Conservation (phyloP, 2,888 invertebrate species). For the Helobdella robusta region DNA sequence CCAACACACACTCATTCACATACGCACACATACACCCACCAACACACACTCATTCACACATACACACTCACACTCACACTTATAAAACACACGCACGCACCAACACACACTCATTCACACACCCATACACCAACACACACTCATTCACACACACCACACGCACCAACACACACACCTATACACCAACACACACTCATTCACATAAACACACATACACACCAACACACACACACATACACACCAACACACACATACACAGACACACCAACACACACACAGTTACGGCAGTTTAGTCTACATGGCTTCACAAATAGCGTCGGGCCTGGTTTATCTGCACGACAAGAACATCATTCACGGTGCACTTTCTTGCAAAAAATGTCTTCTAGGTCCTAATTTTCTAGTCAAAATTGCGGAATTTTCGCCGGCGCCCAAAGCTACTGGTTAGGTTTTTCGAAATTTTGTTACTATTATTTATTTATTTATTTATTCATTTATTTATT, state of each 20-base stretch:
- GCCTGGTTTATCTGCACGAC: slow-evolving; percentile 1
- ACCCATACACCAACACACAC: background rate
- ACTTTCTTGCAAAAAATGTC: background rate
- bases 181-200: background rate
- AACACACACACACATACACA: slow-evolving; percentile 1
- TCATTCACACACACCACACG: background rate
- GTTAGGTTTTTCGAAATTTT: too few species aligned
- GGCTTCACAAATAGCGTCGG: slow-evolving; percentile 7
- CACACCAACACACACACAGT: background rate
- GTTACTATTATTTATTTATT: too few species aligned
- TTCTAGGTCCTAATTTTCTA: slow-evolving; percentile 6
- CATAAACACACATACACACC: background rate
- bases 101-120: background rate
- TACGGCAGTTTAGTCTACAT: slow-evolving; percentile 7
- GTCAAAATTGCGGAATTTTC: slow-evolving; percentile 12
- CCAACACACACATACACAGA: background rate
- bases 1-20: background rate
- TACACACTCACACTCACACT: background rate
- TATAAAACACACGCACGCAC: too few species aligned
- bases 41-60: background rate
- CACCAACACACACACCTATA: background rate
- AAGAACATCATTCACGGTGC: background rate
- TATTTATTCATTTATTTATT: too few species aligned
- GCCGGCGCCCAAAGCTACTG: too few species aligned
- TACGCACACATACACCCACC: background rate